A percentile compares a stretch with the other conserved stretches of the same genome.
Conservation (phyloP, 2,113 vertebrate genomes). For the Tiliqua scincoides region DNA sequence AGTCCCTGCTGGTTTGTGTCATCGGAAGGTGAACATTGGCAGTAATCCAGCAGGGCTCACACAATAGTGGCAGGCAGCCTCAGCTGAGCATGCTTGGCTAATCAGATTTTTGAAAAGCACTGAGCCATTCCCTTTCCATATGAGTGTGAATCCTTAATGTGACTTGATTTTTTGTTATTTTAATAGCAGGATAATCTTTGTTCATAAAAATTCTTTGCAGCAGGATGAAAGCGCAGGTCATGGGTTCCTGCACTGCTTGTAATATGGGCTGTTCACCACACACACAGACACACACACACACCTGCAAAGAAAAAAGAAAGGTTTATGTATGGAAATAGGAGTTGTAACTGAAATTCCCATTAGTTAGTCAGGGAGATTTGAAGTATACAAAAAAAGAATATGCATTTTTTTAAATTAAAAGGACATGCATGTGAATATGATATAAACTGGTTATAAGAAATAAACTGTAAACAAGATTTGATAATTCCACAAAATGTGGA, state of each 20-base stretch:
- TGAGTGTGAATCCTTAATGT: conserved; percentile 18
- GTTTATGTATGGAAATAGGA: not conserved
- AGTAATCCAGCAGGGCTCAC: conserved; percentile 24
- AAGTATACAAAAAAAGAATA: not conserved
- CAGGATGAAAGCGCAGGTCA: conserved; percentile 7
- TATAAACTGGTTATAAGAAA: not conserved
- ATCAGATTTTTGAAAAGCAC: conserved; percentile 31
- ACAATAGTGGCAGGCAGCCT: conserved; percentile 21
- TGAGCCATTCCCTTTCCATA: conserved; percentile 21
- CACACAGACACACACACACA: too few species aligned
- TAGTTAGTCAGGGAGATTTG: not conserved
- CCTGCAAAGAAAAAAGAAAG: not conserved
- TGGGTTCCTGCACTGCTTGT: conserved; percentile 22
- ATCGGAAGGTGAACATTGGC: not conserved
- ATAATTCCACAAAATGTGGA: not conserved
- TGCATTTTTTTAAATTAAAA: too few species aligned
- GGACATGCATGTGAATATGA: not conserved
- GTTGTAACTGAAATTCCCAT: not conserved
- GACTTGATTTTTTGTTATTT: conserved; percentile 48
- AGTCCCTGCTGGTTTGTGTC: conserved; percentile 32
- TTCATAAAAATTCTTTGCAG: conserved; percentile 34
- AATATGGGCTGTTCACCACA: not conserved
- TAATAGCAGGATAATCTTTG: conserved; percentile 43
- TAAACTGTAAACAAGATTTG: not conserved
- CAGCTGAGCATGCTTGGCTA: conserved; percentile 6